Base-by-base conservation (phyloP, 1,140 invertebrate genomes). In the Nasonia longicornis region DNA sequence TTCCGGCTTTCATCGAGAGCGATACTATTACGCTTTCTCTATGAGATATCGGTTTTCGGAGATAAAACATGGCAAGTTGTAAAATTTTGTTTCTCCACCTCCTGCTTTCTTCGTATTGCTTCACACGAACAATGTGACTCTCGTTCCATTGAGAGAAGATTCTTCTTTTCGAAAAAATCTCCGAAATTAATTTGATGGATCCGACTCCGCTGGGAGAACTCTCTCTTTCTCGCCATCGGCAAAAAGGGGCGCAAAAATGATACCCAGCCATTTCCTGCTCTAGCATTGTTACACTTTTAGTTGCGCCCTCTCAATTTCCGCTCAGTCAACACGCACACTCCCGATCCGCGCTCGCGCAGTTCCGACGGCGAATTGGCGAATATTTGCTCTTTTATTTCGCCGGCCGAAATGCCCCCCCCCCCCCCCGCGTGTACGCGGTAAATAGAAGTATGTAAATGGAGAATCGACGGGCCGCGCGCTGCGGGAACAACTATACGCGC, bases 391-490 rank as follows among this genome's bases (percentile, higher is more conserved):
- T 77, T 83, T 81, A 1, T 77, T 72, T 77, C 11, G 20, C 16
- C n/a, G 14, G 64, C 22, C 11, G 48, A 69, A 48, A 74, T 64
- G 67, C 26, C 26, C 22, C 22, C 22, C 22, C 26, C 26, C 22
- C 22, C 22, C 22, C 64, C 35, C 38, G 35, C 70, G 66, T 67
- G 66, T 71, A 42, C 70, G 20, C 14, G 70, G 70, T 71, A 71
- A 71, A 71, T 71, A 71, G 35, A 71, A 71, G 70, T 71, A 71
- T 71, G 70, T 71, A 71, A 71, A 71, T 71, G 70, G 70, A 66
- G 77, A 76, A 67, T 63, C 11, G 31, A 31, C 2, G 45, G 29
- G 26, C 64, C 70, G 71, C 26, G 26, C 26, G 26, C 70, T 76
- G 38, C 11, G 45, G 77, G 45, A 69, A 42, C 64, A 66, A 22